These are phyloP conservation scores for Nymphalis c-album DNA, from an alignment of 2,888 invertebrate genomes.

Conservation along the genomic window DNA sequence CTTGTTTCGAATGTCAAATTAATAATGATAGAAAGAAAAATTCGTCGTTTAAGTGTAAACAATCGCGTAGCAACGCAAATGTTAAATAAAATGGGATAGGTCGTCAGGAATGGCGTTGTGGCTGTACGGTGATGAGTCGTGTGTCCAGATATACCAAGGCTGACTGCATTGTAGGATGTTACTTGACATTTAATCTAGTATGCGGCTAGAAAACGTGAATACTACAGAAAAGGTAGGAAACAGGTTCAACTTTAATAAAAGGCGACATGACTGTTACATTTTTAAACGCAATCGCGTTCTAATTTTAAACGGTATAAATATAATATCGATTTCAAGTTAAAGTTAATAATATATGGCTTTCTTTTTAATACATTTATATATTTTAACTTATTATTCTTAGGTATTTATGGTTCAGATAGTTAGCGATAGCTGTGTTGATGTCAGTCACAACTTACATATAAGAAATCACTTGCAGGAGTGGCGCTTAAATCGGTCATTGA, in stretches of 20 bases:
- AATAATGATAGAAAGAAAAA: too few relatives aligned
- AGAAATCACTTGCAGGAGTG: conserved; percentile 24
- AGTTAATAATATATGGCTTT: not conserved
- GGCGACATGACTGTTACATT: not conserved
- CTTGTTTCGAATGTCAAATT: too few relatives aligned
- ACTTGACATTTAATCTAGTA: conserved; percentile 29
- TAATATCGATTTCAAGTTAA: too few relatives aligned
- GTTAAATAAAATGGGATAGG: conserved; percentile 26
- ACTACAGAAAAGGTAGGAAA: conserved; percentile 21
- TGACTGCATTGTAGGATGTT: conserved; percentile 35
- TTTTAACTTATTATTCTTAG: not conserved
- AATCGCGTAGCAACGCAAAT: not conserved
- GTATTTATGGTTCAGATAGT: not conserved
- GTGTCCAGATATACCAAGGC: conserved; percentile 39
- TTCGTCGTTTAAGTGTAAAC: too few relatives aligned
- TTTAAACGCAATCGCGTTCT: not conserved
- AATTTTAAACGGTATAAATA: not conserved
- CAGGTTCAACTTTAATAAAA: conserved; percentile 21
- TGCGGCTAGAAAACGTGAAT: conserved; percentile 3
- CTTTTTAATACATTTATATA: not conserved
- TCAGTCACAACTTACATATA: conserved; percentile 5
- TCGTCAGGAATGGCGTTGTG: conserved; percentile 31
- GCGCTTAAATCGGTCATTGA: conserved; percentile 28
- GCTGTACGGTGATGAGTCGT: conserved; percentile 29
- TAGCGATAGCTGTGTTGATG: not conserved